Conservation (phyloP, 1,140 invertebrate species). For the Tetraneura akinire region DNA sequence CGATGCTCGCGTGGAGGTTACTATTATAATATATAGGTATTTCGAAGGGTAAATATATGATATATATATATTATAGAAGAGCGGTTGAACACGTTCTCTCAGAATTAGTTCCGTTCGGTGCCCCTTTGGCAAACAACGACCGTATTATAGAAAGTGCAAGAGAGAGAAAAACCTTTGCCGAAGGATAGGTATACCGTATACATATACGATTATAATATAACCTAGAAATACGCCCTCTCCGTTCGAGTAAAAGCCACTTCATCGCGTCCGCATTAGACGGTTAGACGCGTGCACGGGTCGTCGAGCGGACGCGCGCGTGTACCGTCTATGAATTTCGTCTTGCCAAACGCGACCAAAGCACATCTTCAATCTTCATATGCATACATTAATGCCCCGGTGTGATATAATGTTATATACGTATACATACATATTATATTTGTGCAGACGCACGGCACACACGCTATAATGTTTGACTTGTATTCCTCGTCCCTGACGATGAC, state of each 20-base stretch:
- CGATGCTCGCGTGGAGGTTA: no score
- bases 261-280: not conserved
- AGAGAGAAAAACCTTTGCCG: conserved; percentile 39
- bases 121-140: conserved; percentile 41
- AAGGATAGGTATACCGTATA: no score
- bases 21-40: no score
- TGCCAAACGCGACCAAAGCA: conserved; percentile 15
- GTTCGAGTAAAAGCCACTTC: conserved; percentile 4
- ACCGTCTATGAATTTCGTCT: not conserved
- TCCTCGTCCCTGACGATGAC: conserved; percentile 42
- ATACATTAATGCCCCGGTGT: no score
- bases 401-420: not conserved
- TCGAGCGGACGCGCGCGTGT: not conserved
- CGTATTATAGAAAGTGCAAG: no score
- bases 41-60: no score
- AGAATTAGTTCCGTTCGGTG: conserved; percentile 42
- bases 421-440: not conserved
- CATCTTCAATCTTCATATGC: no score
- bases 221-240: conserved; percentile 36
- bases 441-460: no score
- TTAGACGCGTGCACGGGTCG: no score
- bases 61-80: no score
- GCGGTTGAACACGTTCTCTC: not conserved
- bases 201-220: no score
- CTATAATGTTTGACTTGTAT: conserved; percentile 36